phyloP scores from a whole-genome alignment of 2,888 invertebrate genomes.

The Spodoptera littoralis region DNA sequence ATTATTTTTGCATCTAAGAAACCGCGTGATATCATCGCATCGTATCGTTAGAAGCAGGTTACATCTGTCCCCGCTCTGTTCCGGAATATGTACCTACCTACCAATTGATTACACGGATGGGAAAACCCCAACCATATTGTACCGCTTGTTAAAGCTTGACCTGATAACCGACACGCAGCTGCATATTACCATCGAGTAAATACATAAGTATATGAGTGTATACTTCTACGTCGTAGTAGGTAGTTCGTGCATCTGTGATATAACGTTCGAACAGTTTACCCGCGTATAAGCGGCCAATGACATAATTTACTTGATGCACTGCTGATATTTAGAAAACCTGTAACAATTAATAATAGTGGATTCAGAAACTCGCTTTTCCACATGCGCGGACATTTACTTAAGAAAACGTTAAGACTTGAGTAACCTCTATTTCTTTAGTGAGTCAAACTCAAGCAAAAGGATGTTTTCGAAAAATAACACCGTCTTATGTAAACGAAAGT shows the following conservation, averaged over 20 bases:
- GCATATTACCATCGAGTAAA: constrained; percentile 30
- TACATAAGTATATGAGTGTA: constrained; percentile 7
- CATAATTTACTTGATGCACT: constrained; percentile 26
- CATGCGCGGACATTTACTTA: constrained; percentile 6
- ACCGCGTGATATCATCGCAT: too few relatives aligned
- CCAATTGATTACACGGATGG: constrained; percentile 47
- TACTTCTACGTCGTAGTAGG: constrained; percentile 1
- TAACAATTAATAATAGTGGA: constrained; percentile 1
- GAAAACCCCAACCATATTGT: constrained; percentile 50
- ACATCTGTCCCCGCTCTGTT: constrained; percentile 37
- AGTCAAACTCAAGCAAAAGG: constrained; percentile 21
- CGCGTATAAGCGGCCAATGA: constrained; percentile 6
- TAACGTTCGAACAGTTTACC: constrained; percentile 7
- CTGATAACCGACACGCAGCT: constrained; percentile 46
- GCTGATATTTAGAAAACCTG: constrained; percentile 23
- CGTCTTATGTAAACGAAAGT: constrained; percentile 45
- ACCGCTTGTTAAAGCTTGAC: constrained; percentile 48
- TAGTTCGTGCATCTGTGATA: constrained; percentile 13
- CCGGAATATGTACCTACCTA: constrained; percentile 41
- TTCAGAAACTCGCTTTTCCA: constrained; percentile 26
- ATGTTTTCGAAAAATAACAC: constrained; percentile 29
- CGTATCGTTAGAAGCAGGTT: constrained; percentile 14
- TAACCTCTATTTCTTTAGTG: constrained; percentile 5
- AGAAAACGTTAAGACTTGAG: constrained; percentile 6
- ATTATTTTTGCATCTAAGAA: too few relatives aligned